Evolutionary conservation across 1,140 invertebrate genomes (phyloP).

Genomic region (Nasonia giraulti): DNA sequence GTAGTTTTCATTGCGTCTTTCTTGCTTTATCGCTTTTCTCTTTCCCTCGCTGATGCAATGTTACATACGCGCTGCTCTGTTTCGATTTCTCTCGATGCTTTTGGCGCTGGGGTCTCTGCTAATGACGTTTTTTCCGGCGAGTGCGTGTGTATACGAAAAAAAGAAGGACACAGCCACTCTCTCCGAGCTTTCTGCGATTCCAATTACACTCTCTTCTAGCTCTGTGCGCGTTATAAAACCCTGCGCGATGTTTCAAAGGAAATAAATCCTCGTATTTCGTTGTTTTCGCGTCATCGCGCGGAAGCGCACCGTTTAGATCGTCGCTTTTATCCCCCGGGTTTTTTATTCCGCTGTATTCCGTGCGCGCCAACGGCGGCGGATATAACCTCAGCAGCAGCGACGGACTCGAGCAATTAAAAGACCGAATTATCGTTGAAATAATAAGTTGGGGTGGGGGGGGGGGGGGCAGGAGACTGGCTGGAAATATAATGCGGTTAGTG

Average conservation of each 20-base stretch:
- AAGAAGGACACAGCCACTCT: neutral
- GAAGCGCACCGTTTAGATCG: neutral
- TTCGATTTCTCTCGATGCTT: neutral
- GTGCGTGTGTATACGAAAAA: neutral
- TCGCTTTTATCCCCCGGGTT: neutral
- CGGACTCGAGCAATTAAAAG: neutral
- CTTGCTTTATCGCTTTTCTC: neutral
- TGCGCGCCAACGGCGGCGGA: no score
- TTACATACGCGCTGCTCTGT: neutral
- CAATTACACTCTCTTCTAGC: slow-evolving; percentile 26
- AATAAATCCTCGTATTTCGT: no score
- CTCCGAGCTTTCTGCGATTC: neutral
- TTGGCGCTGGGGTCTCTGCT: neutral
- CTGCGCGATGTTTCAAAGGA: neutral
- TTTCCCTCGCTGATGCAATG: neutral
- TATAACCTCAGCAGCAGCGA: neutral
- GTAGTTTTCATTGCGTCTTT: slow-evolving; percentile 42
- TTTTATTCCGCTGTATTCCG: neutral
- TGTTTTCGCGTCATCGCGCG: neutral
- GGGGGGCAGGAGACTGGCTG: no score
- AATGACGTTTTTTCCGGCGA: slow-evolving; percentile 30
- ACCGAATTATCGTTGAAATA: slow-evolving; percentile 8
- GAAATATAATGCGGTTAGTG: neutral
- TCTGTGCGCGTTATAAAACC: neutral
- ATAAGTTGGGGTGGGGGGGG: neutral